phyloP scores from a whole-genome alignment of 2,113 vertebrate species.

The Apeltes quadracus region DNA sequence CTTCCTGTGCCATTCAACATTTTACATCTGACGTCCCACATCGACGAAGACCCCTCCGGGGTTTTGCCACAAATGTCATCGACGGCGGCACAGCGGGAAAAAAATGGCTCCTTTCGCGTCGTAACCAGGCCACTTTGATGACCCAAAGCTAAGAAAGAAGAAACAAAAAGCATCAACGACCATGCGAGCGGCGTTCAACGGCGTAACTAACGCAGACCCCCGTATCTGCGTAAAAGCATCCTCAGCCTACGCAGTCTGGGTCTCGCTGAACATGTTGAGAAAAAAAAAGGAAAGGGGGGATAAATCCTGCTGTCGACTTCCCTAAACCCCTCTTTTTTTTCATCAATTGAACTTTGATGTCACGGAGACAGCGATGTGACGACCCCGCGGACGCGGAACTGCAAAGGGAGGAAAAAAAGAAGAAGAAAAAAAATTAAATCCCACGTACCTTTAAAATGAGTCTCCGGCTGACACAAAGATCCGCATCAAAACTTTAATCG shows the following conservation, averaged over 20 bases:
- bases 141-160: slow-evolving; percentile 33
- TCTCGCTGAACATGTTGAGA: slow-evolving; percentile 23
- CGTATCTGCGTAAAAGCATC: not conserved
- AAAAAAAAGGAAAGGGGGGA: not conserved
- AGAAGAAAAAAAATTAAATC: slow-evolving; percentile 14
- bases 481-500: slow-evolving; percentile 41
- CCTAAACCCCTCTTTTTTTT: too few relatives aligned
- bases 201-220: not conserved
- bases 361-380: slow-evolving; percentile 21
- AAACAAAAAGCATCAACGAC: too few relatives aligned
- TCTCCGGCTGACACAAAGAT: slow-evolving; percentile 45
- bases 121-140: slow-evolving; percentile 51
- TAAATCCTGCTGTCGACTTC: slow-evolving; percentile 2
- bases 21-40: slow-evolving; percentile 21
- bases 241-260: slow-evolving; percentile 2
- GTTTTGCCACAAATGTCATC: slow-evolving; percentile 41
- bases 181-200: slow-evolving; percentile 51
- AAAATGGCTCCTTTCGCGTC: slow-evolving; percentile 55
- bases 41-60: slow-evolving; percentile 28
- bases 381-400: slow-evolving; percentile 22
- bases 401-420: slow-evolving; percentile 13
- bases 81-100: slow-evolving; percentile 1
- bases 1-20: slow-evolving; percentile 46
- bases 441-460: slow-evolving; percentile 68
- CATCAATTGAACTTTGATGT: slow-evolving; percentile 57